phyloP scores from a whole-genome alignment of 2,888 invertebrate species.

The Drosophila rellima region DNA sequence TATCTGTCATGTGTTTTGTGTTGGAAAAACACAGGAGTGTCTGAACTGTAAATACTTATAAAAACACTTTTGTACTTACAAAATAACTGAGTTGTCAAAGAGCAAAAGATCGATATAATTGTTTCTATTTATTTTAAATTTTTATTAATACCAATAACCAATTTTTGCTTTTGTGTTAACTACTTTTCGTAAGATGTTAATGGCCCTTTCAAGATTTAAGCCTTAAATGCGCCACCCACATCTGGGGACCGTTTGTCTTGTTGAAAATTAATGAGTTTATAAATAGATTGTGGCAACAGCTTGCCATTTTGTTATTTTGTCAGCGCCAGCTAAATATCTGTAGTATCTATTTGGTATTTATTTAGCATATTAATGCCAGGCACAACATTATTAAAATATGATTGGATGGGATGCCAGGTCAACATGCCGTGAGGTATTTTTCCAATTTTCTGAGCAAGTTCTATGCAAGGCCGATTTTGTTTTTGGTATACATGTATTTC shows the following conservation, averaged over 20 bases:
- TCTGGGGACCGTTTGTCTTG: not conserved
- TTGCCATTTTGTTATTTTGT: conserved; percentile 33
- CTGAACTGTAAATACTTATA: no score
- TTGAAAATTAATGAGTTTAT: conserved; percentile 55
- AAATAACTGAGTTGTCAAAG: no score
- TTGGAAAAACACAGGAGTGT: no score
- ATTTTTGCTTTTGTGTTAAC: not conserved
- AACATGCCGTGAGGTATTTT: conserved; percentile 24
- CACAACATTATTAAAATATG: conserved; percentile 52
- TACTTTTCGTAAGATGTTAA: not conserved
- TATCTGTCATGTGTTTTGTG: no score
- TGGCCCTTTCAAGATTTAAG: not conserved
- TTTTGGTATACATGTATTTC: conserved; percentile 4
- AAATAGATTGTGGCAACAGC: conserved; percentile 54
- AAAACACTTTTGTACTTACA: no score
- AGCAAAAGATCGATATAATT: no score
- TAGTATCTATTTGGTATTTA: conserved; percentile 51
- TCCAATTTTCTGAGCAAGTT: conserved; percentile 28
- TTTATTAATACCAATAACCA: not conserved
- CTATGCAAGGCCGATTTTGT: conserved; percentile 7
- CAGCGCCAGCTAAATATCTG: conserved; percentile 35
- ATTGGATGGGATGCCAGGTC: conserved; percentile 46
- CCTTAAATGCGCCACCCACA: not conserved
- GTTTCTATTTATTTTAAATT: no score
- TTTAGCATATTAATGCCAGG: conserved; percentile 49